Evolutionary conservation across 1,140 invertebrate genomes (phyloP), one percentile per base, ranked within the genome.

Genomic region (Drosophila rhopaloa): DNA sequence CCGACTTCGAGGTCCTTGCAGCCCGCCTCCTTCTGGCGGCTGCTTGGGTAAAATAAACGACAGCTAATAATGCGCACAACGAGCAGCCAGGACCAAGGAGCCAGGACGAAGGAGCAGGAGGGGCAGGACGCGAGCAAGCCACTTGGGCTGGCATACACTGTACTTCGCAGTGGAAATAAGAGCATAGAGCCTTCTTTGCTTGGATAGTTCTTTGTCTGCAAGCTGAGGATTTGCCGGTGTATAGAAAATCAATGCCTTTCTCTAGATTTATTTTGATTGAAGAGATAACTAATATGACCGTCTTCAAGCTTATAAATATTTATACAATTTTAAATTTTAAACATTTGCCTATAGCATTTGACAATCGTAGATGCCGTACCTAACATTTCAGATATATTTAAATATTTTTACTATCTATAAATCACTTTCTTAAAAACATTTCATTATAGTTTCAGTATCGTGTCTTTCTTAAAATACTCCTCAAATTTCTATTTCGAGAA

Each of bases 41-140:
- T 81, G 65, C 65, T 67, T 79, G 83, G 75, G 79, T 83, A 76
- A 88, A 86, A 86, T 88, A 88, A 86, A 86, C 79, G 83, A 88
- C 83, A 86, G 83, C 83, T 88, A 86, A 86, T 86, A 86, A 88
- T 88, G 83, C 83, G 57, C 83, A 86, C 76, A 86, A 79, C 79
- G 79, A 82, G 78, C 68, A 78, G 67, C 58, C 62, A 74, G 62
- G 59, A 72, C 46, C 37, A 77, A 75, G 60, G 38, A 62, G 74
- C 72, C 43, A 58, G 66, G 35, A 61, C 44, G 63, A 54, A 47
- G 35, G 37, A 53, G 58, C 37, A 29, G 47, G 13, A 13, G 27
- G n/a, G 43, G 44, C 43, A 44, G 14, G 14, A 9, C n/a, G n/a
- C n/a, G 65, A 63, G 79, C 65, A 73, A 56, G 63, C 80, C 55